Evolutionary conservation across 2,797 vertebrate species (phyloP), one percentile per base, ranked within the genome.

Genomic region (Phylloscopus collybita): DNA sequence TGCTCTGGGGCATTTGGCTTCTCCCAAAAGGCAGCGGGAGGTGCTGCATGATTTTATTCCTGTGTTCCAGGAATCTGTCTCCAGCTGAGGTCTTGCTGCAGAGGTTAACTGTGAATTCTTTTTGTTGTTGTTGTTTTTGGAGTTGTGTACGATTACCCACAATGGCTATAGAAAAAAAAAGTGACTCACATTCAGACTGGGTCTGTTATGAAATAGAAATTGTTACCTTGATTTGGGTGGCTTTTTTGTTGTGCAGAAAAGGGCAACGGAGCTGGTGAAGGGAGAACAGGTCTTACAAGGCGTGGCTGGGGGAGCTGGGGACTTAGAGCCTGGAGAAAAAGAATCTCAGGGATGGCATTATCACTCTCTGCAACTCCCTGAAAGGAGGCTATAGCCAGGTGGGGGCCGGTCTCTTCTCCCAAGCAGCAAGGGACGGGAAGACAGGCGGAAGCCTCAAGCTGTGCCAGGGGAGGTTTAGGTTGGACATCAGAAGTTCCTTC

Each of bases 201-300:
- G 34, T 6, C 25, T 51, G 34, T 8, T 30, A 30, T 9, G 16
- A 40, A 32, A 3, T 1, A 11, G 16, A 23, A 23, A 29, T 62
- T 1, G 0, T 34, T 49, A 17, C 40, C 7, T 44, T 29, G 32
- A 49, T 38, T 45, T n/a, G 44, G 19, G 11, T 25, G 42, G 2
- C 7, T 40, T 32, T 62, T 54, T 36, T 10, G 42, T 11, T 49
- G 26, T 32, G 21, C 26, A 10, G 32, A 44, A 21, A 42, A 36
- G 49, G 56, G 36, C 30, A 29, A 0, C 18, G 44, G 20, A n/a
- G 23, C 56, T 50, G 50, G 42, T 29, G 14, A 18, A 9, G 32
- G 26, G 49, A n/a, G 27, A 36, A 21, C 9, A 7, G 1, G 6
- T 15, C 7, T 10, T 17, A 4, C 0, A 20, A 14, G 32, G 29